These are phyloP conservation scores for Caenorhabditis imperialis DNA, from an alignment of 2,888 invertebrate species.

Conservation along the genomic window DNA sequence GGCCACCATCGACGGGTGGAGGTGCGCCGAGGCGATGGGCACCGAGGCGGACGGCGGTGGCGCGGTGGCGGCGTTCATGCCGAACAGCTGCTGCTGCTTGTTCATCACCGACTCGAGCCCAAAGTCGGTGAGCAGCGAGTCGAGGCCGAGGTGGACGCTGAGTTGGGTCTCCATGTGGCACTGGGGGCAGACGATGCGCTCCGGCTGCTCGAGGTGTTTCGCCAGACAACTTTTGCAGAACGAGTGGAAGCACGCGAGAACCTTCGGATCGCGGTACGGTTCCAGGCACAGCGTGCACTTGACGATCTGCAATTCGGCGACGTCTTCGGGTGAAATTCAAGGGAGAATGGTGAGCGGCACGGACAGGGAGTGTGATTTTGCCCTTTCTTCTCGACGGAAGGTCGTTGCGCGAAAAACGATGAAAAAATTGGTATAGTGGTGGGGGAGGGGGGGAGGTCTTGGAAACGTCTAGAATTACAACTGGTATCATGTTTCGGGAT, in stretches of 20 bases:
- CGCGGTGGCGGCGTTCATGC: conserved; percentile 7
- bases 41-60: conserved; percentile 16
- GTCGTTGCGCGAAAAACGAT: conserved; percentile 10
- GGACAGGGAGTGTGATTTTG: conserved; percentile 2
- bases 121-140: conserved; percentile 83
- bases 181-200: conserved; percentile 84
- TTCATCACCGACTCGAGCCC: conserved; percentile 67
- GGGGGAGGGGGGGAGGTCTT: too few relatives aligned
- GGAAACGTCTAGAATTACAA: too few relatives aligned
- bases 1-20: conserved; percentile 26
- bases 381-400: conserved; percentile 13
- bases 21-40: conserved; percentile 22
- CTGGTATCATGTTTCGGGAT: too few relatives aligned
- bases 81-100: conserved; percentile 54
- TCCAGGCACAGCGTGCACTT: conserved; percentile 80
- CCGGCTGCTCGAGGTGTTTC: conserved; percentile 79
- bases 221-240: conserved; percentile 89
- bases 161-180: conserved; percentile 80
- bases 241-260: conserved; percentile 87
- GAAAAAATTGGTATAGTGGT: too few relatives aligned
- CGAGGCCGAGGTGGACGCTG: conserved; percentile 80
- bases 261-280: conserved; percentile 85
- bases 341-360: neutral
- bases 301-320: conserved; percentile 67
- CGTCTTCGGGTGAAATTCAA: conserved; percentile 1